Conservation (phyloP, 2,888 invertebrate species). For the Parnassius glacialis region DNA sequence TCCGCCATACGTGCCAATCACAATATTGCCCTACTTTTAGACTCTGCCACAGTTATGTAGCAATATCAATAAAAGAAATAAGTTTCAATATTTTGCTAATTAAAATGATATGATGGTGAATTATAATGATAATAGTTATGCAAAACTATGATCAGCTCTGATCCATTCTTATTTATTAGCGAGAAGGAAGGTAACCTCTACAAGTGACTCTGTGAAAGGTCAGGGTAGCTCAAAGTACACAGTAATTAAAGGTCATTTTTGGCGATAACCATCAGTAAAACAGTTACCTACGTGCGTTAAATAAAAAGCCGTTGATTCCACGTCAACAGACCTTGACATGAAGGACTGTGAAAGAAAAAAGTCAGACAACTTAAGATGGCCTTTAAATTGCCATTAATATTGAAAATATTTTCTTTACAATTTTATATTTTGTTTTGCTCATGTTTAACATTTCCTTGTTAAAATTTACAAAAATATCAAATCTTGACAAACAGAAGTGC, state of each 20-base stretch:
- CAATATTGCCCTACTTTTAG: no score
- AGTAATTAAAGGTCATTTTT: conserved; percentile 81
- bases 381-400: conserved; percentile 34
- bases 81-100: no score
- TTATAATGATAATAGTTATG: neutral
- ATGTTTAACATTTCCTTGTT: neutral
- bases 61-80: no score
- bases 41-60: no score
- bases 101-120: no score
- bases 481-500: neutral
- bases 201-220: conserved; percentile 71
- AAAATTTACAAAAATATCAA: neutral
- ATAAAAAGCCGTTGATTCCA: conserved; percentile 67
- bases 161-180: conserved; percentile 49
- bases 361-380: conserved; percentile 53
- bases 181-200: conserved; percentile 48
- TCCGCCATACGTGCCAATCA: no score
- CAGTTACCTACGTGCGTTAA: conserved; percentile 73
- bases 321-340: conserved; percentile 59
- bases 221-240: conserved; percentile 76
- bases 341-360: conserved; percentile 63
- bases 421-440: neutral
- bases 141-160: conserved; percentile 40
- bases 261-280: conserved; percentile 78
- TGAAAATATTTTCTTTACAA: neutral